Evolutionary conservation across 2,888 invertebrate genomes (phyloP).

Genomic region (Andrena flavipes): DNA sequence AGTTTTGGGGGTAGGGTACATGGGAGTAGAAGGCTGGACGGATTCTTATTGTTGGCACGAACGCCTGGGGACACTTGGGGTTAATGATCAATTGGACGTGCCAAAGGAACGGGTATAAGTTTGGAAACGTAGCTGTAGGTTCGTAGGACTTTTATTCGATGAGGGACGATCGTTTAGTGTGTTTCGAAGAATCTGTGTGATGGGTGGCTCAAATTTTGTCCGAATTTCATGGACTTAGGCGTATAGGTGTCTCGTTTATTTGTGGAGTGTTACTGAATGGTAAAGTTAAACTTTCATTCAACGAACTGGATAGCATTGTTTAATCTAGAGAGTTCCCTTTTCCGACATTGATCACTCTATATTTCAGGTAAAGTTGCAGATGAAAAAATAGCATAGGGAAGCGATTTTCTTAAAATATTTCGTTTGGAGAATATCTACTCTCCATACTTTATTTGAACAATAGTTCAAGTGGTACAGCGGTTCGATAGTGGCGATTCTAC

Average conservation of each 20-base stretch:
- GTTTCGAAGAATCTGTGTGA: not conserved
- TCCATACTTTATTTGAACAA: no score
- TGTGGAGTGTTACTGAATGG: not conserved
- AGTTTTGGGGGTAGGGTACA: not conserved
- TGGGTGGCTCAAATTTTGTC: not conserved
- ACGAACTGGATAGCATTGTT: no score
- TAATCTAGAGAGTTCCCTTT: no score
- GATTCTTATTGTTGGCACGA: constrained; percentile 11
- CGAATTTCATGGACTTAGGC: not conserved
- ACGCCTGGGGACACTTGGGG: not conserved
- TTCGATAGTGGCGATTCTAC: no score
- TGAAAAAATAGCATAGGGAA: no score
- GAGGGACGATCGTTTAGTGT: not conserved
- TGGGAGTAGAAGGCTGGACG: not conserved
- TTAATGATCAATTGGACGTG: constrained; percentile 11
- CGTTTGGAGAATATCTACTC: no score
- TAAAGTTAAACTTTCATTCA: no score
- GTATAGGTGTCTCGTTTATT: constrained; percentile 10
- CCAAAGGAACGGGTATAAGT: constrained; percentile 36
- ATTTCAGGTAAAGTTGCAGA: no score
- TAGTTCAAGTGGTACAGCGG: no score
- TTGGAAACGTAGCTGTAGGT: constrained; percentile 15
- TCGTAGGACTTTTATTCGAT: not conserved
- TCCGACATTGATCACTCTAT: no score
- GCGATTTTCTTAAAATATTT: no score